Evolutionary conservation across 2,113 vertebrate genomes (phyloP), one percentile per base, ranked within the genome.

Genomic region (Laterallus jamaicensis): DNA sequence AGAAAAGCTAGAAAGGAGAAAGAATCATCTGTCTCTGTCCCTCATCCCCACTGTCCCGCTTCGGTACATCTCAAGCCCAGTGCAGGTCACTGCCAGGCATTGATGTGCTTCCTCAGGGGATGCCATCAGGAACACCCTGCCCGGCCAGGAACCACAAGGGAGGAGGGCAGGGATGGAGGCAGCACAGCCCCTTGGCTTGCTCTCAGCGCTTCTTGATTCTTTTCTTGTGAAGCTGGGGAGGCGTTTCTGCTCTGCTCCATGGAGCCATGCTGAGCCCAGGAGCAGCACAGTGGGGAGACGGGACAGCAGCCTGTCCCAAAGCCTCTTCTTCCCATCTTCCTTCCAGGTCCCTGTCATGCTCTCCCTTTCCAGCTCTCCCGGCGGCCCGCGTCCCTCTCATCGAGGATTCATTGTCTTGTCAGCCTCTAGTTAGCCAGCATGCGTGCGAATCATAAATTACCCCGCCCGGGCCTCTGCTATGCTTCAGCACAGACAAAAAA

Each of bases 401-500:
- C 84, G 88, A 96, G 97, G 96, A 98, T 98, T 98, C 97, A 98
- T 98, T 97, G 97, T 97, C 97, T 98, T 97, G 97, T 98, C 97
- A 97, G 97, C 95, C 95, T 97, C 96, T 97, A 97, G 97, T 98
- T 98, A 98, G 96, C 97, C 92, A 0, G 95, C 94, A 91, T 96
- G 97, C 93, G 97, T 98, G 96, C n/a, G 64, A 97, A 98, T 97
- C 97, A 97, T 98, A 97, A 98, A 98, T 98, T 97, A 98, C 96
- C 96, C 94, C 93, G 0, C 94, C 96, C 90, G 83, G 94, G 94
- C 96, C 92, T 97, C 97, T 96, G 96, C 97, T 96, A 96, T 97
- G 97, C 97, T 98, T 98, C 97, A 98, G 97, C 97, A 97, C 97
- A 98, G 98, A 98, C 97, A 98, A 97, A 98, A 98, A 98, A 98